A percentile compares a stretch with the other conserved stretches of the same genome.
phyloP scores from a whole-genome alignment of 1,140 invertebrate genomes.

The Hirudo medicinalis region DNA sequence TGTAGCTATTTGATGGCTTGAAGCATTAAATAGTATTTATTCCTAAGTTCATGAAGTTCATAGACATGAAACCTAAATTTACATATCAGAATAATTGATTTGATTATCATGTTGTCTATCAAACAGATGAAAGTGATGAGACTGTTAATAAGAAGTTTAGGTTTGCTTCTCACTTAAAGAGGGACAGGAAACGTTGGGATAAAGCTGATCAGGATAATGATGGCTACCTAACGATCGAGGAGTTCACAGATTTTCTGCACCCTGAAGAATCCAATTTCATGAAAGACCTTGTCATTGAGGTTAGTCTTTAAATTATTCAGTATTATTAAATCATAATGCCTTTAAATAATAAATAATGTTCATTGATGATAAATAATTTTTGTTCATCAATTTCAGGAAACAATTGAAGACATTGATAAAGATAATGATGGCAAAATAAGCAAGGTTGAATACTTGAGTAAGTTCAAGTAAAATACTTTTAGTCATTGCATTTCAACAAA shows the following conservation, averaged over 20 bases:
- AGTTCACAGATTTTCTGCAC: constrained; percentile 83
- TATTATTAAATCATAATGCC: not conserved
- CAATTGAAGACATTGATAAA: constrained; percentile 93
- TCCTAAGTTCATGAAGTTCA: no score
- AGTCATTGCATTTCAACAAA: not conserved
- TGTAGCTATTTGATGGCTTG: no score
- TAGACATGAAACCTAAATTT: no score
- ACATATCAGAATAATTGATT: no score
- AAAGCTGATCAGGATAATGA: constrained; percentile 36
- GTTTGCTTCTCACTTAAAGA: constrained; percentile 1
- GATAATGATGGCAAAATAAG: constrained; percentile 70
- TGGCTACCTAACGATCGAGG: constrained; percentile 49
- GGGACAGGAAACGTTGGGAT: constrained; percentile 37
- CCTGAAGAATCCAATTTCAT: constrained; percentile 87
- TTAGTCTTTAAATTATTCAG: constrained; percentile 25
- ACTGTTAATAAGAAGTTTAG: not conserved
- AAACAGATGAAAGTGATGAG: constrained; percentile 5
- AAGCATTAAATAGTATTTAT: no score
- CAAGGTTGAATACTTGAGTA: constrained; percentile 53
- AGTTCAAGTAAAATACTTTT: constrained; percentile 24
- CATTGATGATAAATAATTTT: not conserved
- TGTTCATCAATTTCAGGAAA: constrained; percentile 50
- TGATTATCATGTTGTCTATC: not conserved
- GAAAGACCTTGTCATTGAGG: constrained; percentile 73
- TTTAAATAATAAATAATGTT: not conserved